Percentiles rank a stretch among this genome's conserved stretches.
phyloP scores from a whole-genome alignment of 2,888 invertebrate genomes.

The Amphipyra tragopoginis region DNA sequence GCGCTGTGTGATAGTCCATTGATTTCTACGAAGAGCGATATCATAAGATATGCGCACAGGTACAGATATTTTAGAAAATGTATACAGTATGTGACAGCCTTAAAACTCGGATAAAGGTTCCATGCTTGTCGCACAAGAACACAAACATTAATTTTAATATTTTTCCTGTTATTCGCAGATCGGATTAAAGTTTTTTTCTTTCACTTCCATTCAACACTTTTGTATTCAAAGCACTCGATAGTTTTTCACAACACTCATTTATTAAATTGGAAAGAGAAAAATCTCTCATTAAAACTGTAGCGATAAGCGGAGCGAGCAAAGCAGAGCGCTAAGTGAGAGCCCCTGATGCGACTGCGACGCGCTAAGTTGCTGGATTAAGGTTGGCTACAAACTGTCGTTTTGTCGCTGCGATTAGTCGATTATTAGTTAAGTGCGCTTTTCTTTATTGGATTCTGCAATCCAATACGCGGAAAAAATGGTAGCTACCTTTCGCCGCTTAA shows the following conservation, averaged over 20 bases:
- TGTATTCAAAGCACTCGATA: conserved; percentile 41
- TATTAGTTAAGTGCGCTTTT: background rate
- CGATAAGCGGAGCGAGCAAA: conserved; percentile 43
- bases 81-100: too few species aligned
- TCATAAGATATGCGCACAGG: too few species aligned
- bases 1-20: too few species aligned
- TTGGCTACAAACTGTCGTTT: conserved; percentile 5
- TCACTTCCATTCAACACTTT: conserved; percentile 10
- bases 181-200: background rate
- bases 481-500: too few species aligned
- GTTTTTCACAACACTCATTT: conserved; percentile 54
- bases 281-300: conserved; percentile 65
- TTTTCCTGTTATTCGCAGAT: background rate
- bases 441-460: background rate
- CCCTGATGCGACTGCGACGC: conserved; percentile 36
- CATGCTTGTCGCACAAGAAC: too few species aligned
- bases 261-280: conserved; percentile 52
- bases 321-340: conserved; percentile 52
- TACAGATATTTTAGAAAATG: too few species aligned
- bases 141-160: too few species aligned
- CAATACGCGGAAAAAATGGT: too few species aligned
- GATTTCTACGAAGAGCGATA: too few species aligned
- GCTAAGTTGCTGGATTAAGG: conserved; percentile 40
- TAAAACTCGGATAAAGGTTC: too few species aligned
- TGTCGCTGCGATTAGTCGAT: conserved; percentile 12